Base-by-base conservation (phyloP, 2,888 invertebrate genomes). In the Fragum fragum region DNA sequence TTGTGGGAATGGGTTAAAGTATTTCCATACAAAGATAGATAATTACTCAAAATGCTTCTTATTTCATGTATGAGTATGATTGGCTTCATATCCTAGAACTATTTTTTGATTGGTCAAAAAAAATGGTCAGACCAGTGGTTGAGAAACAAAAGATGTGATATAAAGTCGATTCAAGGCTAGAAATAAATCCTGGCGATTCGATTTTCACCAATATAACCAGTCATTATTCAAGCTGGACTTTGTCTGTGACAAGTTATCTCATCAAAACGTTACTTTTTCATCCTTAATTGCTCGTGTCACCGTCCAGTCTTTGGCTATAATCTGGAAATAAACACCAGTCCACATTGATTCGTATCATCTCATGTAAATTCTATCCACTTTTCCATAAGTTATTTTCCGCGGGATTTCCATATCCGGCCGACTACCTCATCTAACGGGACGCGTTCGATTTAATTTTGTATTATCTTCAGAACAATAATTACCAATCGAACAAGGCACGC, bases 381-480 rank as follows among this genome's bases (percentile, higher is more conserved):
- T 81, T 73, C 81, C 76, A 81, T 81, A 81, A 66, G 71, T 81
- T 74, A 74, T 71, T 74, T 80, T 71, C 83, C 75, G 66, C 21
- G 55, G 55, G 32, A 74, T 68, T 73, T 81, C 81, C 81, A 78
- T 78, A 78, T 77, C 80, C 75, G 73, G 18, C 28, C 61, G 28
- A 77, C 73, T 81, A 72, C 72, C 69, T 78, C 81, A 80, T 78
- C 71, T 63, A 53, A 29, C 63, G 55, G 61, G 39, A 52, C 23
- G 75, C 29, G 57, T 28, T 57, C 77, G 81, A 81, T 76, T 81
- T 73, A 76, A 74, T 76, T 68, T 81, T 77, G 76, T 85, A 76
- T 81, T 74, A 79, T 85, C 81, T 73, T 61, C 66, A n/a, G 68
- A 73, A 63, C 72, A 75, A 81, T 81, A 85, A 81, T 85, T 76